These are phyloP conservation scores for Ooceraea biroi DNA, from an alignment of 1,140 invertebrate genomes.

Conservation along the genomic window DNA sequence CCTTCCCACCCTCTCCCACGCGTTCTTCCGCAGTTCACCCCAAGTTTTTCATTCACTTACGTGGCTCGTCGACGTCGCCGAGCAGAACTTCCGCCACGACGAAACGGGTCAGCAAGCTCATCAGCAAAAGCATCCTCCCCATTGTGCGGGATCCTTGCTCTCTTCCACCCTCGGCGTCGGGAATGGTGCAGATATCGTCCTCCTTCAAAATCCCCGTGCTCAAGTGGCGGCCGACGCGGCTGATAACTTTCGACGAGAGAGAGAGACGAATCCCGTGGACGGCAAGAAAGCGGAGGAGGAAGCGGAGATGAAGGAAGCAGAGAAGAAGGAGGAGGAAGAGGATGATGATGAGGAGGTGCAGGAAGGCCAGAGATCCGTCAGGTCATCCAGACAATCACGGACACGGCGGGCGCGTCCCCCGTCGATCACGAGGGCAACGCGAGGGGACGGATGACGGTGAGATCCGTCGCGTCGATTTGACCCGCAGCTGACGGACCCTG, in stretches of 20 bases:
- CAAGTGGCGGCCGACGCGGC: slow-evolving; percentile 42
- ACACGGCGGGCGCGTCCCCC: slow-evolving; percentile 12
- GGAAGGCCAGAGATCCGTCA: slow-evolving; percentile 35
- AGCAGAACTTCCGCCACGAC: slow-evolving; percentile 75
- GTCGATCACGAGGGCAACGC: slow-evolving; percentile 7
- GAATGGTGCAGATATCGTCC: slow-evolving; percentile 19
- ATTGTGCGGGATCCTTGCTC: slow-evolving; percentile 48
- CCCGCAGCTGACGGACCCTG: neutral
- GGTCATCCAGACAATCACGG: slow-evolving; percentile 25
- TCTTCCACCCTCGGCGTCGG: neutral
- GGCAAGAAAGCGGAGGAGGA: no score
- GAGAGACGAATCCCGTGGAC: slow-evolving; percentile 28
- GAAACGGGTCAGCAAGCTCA: slow-evolving; percentile 74
- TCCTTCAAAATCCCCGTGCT: slow-evolving; percentile 43
- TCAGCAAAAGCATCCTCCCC: slow-evolving; percentile 76
- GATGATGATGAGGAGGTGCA: no score
- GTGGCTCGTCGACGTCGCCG: slow-evolving; percentile 75
- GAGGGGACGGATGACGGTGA: neutral
- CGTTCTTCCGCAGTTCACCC: no score
- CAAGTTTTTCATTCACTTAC: slow-evolving; percentile 77
- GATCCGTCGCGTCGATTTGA: slow-evolving; percentile 44
- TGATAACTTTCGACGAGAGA: slow-evolving; percentile 72
- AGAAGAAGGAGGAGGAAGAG: no score
- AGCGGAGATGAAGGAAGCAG: no score
- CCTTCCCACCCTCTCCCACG: neutral